Evolutionary conservation across 2,888 invertebrate species (phyloP).

Genomic region (Sarcophaga carnaria): DNA sequence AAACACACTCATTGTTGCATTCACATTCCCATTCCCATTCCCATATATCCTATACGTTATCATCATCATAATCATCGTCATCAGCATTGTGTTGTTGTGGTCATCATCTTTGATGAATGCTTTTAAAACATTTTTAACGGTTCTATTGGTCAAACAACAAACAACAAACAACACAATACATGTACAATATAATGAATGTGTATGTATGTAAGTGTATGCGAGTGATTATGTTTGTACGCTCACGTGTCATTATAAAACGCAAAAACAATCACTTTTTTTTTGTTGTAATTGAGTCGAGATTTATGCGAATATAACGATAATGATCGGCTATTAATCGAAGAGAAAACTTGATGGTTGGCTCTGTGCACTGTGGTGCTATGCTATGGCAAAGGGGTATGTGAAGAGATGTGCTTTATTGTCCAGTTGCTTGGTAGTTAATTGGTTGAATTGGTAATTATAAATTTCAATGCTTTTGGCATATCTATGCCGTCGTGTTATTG

Average conservation of each 20-base stretch:
- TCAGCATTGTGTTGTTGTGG: background rate
- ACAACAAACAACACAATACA: background rate
- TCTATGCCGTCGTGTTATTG: background rate
- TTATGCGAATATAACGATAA: slow-evolving; percentile 52
- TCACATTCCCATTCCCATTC: slow-evolving; percentile 37
- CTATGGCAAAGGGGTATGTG: background rate
- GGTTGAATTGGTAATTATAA: slow-evolving; percentile 39
- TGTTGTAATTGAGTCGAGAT: slow-evolving; percentile 28
- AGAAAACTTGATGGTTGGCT: background rate
- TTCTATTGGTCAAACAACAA: slow-evolving; percentile 30
- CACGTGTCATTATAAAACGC: slow-evolving; percentile 40
- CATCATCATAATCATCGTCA: background rate
- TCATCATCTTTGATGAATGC: slow-evolving; percentile 31
- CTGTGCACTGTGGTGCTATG: slow-evolving; percentile 1
- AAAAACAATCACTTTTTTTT: slow-evolving; percentile 53
- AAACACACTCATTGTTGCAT: background rate
- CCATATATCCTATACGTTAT: no score
- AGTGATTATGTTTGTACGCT: background rate
- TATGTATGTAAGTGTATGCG: background rate
- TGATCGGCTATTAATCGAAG: slow-evolving; percentile 37
- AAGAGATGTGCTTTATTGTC: background rate
- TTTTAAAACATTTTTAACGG: slow-evolving; percentile 43
- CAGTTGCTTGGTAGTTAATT: slow-evolving; percentile 28
- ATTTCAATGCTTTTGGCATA: slow-evolving; percentile 21
- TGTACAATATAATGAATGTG: background rate